A percentile compares a stretch with the other conserved stretches of the same genome.
Evolutionary conservation across 2,888 invertebrate species (phyloP).

Genomic region (Acanthoscelides obtectus): DNA sequence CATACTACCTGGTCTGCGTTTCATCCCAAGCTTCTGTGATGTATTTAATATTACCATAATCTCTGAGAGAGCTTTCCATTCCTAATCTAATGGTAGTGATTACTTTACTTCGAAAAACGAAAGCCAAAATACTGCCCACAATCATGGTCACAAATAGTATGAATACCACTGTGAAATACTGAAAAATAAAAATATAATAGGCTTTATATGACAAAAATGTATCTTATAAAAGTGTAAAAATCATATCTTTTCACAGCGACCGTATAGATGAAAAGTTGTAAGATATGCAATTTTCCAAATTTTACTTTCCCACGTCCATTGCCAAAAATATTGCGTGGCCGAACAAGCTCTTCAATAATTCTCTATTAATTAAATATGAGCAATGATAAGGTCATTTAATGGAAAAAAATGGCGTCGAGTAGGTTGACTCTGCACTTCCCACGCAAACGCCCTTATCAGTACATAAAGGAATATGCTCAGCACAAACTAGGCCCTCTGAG

Average conservation of each 20-base stretch:
- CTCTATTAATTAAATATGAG: too few species aligned
- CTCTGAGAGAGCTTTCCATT: conserved; percentile 70
- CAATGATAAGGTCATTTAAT: too few species aligned
- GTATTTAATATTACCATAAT: conserved; percentile 65
- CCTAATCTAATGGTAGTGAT: conserved; percentile 69
- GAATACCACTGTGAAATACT: conserved; percentile 87
- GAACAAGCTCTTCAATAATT: too few species aligned
- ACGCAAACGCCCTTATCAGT: too few species aligned
- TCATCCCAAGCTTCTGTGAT: conserved; percentile 83
- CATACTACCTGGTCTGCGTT: conserved; percentile 69
- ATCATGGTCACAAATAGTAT: conserved; percentile 86
- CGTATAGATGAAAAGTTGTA: background rate
- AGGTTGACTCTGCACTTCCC: too few species aligned
- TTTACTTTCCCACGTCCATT: too few species aligned
- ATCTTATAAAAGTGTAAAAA: background rate
- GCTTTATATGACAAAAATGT: background rate
- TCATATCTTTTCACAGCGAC: background rate
- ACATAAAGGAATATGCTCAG: too few species aligned
- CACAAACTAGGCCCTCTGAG: too few species aligned
- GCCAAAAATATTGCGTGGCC: too few species aligned
- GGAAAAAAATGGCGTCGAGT: too few species aligned
- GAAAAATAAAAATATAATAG: conserved; percentile 31
- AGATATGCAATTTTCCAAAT: too few species aligned
- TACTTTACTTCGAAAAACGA: conserved; percentile 85
- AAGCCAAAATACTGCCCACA: conserved; percentile 85